Evolutionary conservation across 92 coral and sea anemone genomes (phyloP), one percentile per base, ranked within the genome.

Genomic region (Galaxea fascicularis): DNA sequence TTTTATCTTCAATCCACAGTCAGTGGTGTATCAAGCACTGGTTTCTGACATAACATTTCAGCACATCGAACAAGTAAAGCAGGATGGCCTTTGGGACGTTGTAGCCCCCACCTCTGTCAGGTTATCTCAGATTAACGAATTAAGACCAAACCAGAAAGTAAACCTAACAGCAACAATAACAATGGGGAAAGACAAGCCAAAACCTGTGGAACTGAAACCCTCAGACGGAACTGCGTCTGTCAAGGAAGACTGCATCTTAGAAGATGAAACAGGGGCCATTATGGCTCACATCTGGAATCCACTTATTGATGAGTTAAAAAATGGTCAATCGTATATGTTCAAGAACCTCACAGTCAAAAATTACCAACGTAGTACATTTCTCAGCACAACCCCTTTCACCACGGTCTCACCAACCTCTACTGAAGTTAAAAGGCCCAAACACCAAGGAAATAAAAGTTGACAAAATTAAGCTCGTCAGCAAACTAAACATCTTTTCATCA

Each of bases 241-340:
- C 39, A 89, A 91, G 80, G 94, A 91, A 82, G 94, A 91, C 78
- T 88, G 92, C 77, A 73, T 89, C 18, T 59, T 89, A 15, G 95
- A 89, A 81, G 95, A 92, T 72, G 63, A 59, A 56, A 69, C 90
- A 29, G 85, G 94, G 13, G 26, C 89, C 18, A 80, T 85, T 10
- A 80, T 85, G 84, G 80, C 87, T 31, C 87, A 85, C 71, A 88
- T 88, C 28, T 91, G 87, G 92, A 75, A 54, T 24, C 89, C 94
- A 57, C 63, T 89, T 29, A 84, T 85, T 41, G 39, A 69, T 68
- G 41, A 73, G 25, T 47, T 88, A 4, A 64, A 84, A 46, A 82
- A 60, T 82, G 91, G 89, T 18, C 52, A 85, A 56, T 39, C 82
- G 20, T 91, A 88, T 74, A 52, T 44, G 26, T 88, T 91, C 71